Evolutionary conservation across 2,797 vertebrate genomes (phyloP).

Genomic region (Trematomus bernacchii): DNA sequence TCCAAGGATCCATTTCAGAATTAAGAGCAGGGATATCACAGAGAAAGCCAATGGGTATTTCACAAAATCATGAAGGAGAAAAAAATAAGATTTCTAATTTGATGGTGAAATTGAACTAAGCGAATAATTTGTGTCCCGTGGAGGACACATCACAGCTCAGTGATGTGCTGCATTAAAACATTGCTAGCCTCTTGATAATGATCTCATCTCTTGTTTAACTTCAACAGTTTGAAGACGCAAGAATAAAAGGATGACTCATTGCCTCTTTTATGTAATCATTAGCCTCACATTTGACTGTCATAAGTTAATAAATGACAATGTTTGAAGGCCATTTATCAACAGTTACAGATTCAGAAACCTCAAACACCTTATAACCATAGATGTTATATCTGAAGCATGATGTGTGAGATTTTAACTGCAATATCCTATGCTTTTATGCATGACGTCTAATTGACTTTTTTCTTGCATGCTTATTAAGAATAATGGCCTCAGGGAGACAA

Average conservation of each 20-base stretch:
- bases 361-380: not conserved
- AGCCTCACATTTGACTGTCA: not conserved
- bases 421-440: not conserved
- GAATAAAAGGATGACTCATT: not conserved
- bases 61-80: conserved; percentile 25
- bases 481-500: not conserved
- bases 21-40: conserved; percentile 52
- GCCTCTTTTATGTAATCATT: not conserved
- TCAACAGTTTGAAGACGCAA: not conserved
- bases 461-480: not conserved
- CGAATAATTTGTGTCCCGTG: conserved; percentile 35
- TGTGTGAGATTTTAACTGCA: not conserved
- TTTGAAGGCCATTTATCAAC: not conserved
- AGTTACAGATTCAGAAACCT: not conserved
- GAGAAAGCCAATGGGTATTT: conserved; percentile 33
- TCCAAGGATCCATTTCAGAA: conserved; percentile 69
- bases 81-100: conserved; percentile 18
- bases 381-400: not conserved
- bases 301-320: not conserved
- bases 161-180: conserved; percentile 30
- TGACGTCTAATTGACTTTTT: not conserved
- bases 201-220: conserved; percentile 17
- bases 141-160: not conserved
- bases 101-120: conserved; percentile 18
- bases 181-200: conserved; percentile 34